Evolutionary conservation across 1,140 invertebrate species (phyloP).

Genomic region (Drosophila sp.): DNA sequence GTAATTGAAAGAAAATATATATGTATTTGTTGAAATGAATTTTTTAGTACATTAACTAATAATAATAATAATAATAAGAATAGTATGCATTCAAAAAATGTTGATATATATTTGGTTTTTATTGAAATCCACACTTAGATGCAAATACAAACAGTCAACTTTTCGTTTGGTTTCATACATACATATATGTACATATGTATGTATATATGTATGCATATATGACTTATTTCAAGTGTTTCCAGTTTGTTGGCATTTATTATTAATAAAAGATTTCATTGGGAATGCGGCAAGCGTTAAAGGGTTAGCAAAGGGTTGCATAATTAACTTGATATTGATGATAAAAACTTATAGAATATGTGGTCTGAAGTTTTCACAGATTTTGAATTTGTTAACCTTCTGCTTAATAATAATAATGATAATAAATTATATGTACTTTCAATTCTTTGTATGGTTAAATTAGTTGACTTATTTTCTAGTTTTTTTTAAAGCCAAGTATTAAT

Average conservation of each 20-base stretch:
- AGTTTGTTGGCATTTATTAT: neutral
- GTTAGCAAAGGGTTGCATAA: neutral
- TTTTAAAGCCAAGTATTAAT: neutral
- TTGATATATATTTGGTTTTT: neutral
- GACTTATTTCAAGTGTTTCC: neutral
- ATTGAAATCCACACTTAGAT: slow-evolving; percentile 1
- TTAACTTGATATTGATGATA: neutral
- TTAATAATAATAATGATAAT: no score
- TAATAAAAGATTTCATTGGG: neutral
- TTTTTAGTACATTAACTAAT: neutral
- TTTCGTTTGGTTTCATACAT: neutral
- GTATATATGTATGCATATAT: no score
- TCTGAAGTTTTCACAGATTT: neutral
- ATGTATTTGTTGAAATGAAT: neutral
- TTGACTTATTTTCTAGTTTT: neutral
- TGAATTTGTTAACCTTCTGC: no score
- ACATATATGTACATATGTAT: no score
- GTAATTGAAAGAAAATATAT: slow-evolving; percentile 7
- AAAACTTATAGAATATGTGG: neutral
- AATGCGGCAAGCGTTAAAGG: neutral
- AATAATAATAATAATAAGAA: neutral
- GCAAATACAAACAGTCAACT: neutral
- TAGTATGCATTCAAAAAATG: neutral
- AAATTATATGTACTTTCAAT: neutral
- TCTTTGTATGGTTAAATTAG: neutral